These are phyloP conservation scores for Apeira syringaria DNA, from an alignment of 2,888 invertebrate genomes.

Conservation along the genomic window DNA sequence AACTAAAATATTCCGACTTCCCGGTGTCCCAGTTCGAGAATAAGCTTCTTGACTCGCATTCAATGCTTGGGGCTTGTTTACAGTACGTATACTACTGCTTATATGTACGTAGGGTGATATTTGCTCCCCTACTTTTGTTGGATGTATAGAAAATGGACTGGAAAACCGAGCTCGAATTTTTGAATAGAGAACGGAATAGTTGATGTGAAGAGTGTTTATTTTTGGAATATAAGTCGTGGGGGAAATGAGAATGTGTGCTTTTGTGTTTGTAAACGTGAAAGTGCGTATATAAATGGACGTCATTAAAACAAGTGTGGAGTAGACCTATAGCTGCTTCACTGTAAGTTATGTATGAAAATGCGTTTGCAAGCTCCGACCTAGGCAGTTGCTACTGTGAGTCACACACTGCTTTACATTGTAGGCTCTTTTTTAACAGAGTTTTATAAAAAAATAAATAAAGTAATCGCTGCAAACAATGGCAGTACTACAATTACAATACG, in stretches of 20 bases:
- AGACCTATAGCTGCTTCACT: too few relatives aligned
- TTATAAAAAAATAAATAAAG: too few relatives aligned
- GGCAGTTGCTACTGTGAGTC: too few relatives aligned
- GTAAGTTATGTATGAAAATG: too few relatives aligned
- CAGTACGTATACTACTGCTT: constrained; percentile 30
- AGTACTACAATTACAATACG: too few relatives aligned
- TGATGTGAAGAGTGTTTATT: constrained; percentile 1
- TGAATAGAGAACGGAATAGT: constrained; percentile 2
- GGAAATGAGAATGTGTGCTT: neutral
- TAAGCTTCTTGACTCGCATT: constrained; percentile 54
- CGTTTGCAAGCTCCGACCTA: too few relatives aligned
- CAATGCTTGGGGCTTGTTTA: constrained; percentile 50
- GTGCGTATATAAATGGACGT: too few relatives aligned
- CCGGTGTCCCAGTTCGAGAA: constrained; percentile 41
- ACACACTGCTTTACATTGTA: too few relatives aligned
- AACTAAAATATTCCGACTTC: constrained; percentile 42
- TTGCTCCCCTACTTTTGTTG: constrained; percentile 49
- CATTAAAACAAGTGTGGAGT: too few relatives aligned
- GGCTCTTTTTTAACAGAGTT: too few relatives aligned
- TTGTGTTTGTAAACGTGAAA: neutral
- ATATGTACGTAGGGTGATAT: constrained; percentile 33
- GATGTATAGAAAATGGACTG: constrained; percentile 11
- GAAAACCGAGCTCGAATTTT: constrained; percentile 6
- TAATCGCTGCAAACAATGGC: too few relatives aligned
- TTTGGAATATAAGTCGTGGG: neutral